Conservation (phyloP, 2,113 vertebrate species). For the Caracal caracal region DNA sequence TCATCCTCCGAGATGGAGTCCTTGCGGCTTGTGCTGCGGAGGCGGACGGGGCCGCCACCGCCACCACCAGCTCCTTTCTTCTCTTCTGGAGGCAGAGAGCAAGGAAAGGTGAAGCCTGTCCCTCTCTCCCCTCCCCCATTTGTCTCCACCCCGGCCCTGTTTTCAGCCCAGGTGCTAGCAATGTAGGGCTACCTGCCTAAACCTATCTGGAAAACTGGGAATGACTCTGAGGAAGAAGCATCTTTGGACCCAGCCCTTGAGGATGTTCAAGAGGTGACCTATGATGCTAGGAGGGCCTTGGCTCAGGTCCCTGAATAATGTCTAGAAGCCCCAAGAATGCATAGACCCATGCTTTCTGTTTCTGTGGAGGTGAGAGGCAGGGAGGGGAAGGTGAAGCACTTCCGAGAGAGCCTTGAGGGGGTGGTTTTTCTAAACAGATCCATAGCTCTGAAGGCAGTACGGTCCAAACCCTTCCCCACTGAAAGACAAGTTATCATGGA, state of each 20-base stretch:
- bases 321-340: neutral
- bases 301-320: neutral
- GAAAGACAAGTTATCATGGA: neutral
- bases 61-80: slow-evolving; percentile 88
- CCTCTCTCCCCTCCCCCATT: neutral
- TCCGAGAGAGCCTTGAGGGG: neutral
- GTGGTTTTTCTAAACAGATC: neutral
- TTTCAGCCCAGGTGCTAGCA: neutral
- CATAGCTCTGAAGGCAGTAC: neutral
- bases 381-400: neutral
- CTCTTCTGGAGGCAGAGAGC: slow-evolving; percentile 88
- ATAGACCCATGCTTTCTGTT: neutral
- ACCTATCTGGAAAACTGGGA: neutral
- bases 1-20: slow-evolving; percentile 97
- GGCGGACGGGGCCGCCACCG: slow-evolving; percentile 89
- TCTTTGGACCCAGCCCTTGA: neutral
- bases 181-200: neutral
- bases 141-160: neutral
- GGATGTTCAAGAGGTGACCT: neutral
- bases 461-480: neutral
- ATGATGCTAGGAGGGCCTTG: neutral
- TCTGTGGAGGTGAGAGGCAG: neutral
- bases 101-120: slow-evolving; percentile 31
- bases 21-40: slow-evolving; percentile 93
- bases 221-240: neutral